A percentile compares a stretch with the other conserved stretches of the same genome.
Evolutionary conservation across 2,113 vertebrate species (phyloP).

Genomic region (Anseranas semipalmata): DNA sequence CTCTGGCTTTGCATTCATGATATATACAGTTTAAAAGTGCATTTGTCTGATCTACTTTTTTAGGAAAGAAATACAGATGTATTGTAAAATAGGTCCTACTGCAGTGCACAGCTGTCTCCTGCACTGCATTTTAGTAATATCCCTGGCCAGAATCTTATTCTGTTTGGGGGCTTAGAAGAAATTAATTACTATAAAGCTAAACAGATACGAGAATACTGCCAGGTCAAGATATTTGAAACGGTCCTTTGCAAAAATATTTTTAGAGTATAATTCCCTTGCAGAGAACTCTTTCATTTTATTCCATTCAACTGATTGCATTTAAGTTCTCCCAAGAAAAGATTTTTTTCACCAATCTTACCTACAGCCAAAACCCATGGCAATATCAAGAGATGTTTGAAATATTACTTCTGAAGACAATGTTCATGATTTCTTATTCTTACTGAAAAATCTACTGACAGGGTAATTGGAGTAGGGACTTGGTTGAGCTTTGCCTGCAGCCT

Average conservation of each 20-base stretch:
- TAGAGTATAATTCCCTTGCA: neutral
- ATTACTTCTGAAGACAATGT: neutral
- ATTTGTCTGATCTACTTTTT: neutral
- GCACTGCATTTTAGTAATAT: neutral
- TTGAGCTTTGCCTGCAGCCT: neutral
- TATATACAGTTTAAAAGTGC: neutral
- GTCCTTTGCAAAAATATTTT: neutral
- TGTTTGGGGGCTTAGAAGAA: neutral
- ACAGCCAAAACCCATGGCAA: neutral
- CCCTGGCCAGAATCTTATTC: neutral
- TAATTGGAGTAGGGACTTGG: neutral
- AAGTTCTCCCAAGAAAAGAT: accelerated
- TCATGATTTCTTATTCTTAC: neutral
- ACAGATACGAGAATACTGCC: neutral
- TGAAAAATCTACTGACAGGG: neutral
- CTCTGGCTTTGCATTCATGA: neutral
- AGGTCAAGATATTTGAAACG: neutral
- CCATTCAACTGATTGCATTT: neutral
- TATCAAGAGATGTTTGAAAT: neutral
- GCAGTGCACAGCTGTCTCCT: neutral
- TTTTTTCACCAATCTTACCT: neutral
- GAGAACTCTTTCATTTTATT: neutral
- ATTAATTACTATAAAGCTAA: neutral
- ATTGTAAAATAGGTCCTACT: neutral
- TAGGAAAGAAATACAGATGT: neutral